These are phyloP conservation scores for Babylonia areolata DNA, from an alignment of 1,140 invertebrate species.

Conservation along the genomic window DNA sequence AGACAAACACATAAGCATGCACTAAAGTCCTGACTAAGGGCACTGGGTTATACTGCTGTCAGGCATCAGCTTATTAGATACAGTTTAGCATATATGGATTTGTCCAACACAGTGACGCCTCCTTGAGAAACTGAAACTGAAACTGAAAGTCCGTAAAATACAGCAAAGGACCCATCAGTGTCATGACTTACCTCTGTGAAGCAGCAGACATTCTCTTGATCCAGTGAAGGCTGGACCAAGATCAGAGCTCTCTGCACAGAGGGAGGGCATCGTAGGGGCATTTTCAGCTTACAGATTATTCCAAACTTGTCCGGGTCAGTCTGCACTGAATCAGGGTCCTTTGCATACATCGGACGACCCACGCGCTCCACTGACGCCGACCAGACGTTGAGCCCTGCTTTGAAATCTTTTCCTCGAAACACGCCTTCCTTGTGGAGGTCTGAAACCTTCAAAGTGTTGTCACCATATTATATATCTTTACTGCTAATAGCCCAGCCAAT, in stretches of 20 bases:
- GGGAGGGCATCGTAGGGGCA: slow-evolving; percentile 1
- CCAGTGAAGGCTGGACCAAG: slow-evolving; percentile 14
- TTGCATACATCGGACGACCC: background rate
- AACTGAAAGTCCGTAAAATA: too few species aligned
- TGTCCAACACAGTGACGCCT: too few species aligned
- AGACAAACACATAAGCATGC: too few species aligned
- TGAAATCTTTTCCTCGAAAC: background rate
- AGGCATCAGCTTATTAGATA: too few species aligned
- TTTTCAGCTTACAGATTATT: background rate
- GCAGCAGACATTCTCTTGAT: background rate
- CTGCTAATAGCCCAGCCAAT: too few species aligned
- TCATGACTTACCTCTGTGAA: background rate
- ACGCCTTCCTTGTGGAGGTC: background rate
- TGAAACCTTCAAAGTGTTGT: background rate
- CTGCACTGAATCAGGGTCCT: background rate
- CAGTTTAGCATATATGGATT: too few species aligned
- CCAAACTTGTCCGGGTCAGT: background rate
- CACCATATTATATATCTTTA: too few species aligned
- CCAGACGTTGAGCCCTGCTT: slow-evolving; percentile 8
- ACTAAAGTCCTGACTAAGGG: too few species aligned
- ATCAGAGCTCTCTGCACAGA: slow-evolving; percentile 22
- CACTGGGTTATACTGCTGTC: too few species aligned
- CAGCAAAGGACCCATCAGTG: too few species aligned
- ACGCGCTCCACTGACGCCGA: slow-evolving; percentile 3
- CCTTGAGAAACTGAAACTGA: too few species aligned